phyloP scores from a whole-genome alignment of 2,113 vertebrate genomes.

The Aix galericulata region DNA sequence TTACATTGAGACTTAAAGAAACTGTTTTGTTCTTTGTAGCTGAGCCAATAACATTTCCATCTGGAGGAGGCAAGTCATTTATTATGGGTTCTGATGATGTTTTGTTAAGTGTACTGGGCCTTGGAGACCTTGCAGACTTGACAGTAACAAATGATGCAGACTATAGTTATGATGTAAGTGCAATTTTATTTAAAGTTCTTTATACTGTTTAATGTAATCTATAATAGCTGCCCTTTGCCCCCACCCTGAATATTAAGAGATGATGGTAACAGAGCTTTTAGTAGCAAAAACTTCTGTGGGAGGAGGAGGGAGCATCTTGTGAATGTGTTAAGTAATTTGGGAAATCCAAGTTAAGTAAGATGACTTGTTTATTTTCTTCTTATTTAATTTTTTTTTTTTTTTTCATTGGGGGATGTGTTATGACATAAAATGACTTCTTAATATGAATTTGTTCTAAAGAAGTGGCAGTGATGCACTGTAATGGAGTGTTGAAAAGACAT shows the following conservation, averaged over 20 bases:
- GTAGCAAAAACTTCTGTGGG: not conserved
- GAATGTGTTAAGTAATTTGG: not conserved
- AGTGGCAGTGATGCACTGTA: not conserved
- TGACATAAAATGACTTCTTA: not conserved
- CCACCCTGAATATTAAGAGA: not conserved
- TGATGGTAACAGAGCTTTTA: not conserved
- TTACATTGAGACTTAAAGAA: conserved; percentile 73
- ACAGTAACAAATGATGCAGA: conserved; percentile 98
- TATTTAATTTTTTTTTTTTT: not conserved
- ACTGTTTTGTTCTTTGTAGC: conserved; percentile 83
- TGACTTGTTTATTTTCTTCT: not conserved
- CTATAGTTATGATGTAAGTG: conserved; percentile 97
- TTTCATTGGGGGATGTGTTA: not conserved
- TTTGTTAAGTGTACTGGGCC: conserved; percentile 94
- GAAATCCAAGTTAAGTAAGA: not conserved
- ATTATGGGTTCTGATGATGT: conserved; percentile 96
- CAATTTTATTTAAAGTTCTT: conserved; percentile 78
- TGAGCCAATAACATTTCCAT: conserved; percentile 93
- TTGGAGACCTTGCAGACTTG: conserved; percentile 98
- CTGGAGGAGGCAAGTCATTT: conserved; percentile 95
- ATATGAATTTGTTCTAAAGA: not conserved
- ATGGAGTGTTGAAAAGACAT: not conserved
- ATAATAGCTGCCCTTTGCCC: conserved; percentile 8
- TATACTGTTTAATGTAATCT: conserved; percentile 56
- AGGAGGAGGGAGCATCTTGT: not conserved